These are phyloP conservation scores for Montipora capitata DNA, from an alignment of 92 coral and sea anemone species.

Conservation along the genomic window DNA sequence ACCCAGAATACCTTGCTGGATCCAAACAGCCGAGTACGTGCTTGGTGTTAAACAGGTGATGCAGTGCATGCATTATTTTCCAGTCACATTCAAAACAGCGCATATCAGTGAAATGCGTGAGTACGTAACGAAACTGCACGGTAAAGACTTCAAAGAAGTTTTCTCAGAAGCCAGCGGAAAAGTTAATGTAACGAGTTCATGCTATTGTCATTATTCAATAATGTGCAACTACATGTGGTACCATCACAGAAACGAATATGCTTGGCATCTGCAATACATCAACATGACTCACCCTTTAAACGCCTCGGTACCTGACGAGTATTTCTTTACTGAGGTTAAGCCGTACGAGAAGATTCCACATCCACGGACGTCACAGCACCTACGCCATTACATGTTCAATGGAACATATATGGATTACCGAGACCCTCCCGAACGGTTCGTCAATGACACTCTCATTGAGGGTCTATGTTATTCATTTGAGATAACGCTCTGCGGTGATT, in stretches of 20 bases:
- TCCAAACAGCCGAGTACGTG: not conserved
- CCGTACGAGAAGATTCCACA: not conserved
- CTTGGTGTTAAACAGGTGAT: not conserved
- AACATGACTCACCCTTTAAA: not conserved
- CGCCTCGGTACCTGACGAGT: not conserved
- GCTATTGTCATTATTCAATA: not conserved
- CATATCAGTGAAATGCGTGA: not conserved
- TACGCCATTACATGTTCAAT: not conserved
- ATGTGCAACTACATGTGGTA: not conserved
- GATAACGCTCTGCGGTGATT: not conserved
- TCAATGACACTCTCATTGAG: not conserved
- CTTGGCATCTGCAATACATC: constrained; percentile 6
- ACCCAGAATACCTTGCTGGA: not conserved
- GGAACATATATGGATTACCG: not conserved
- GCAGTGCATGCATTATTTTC: not conserved
- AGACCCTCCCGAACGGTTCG: not conserved
- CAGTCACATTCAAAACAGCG: not conserved
- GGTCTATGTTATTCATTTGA: constrained; percentile 3
- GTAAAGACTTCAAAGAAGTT: not conserved
- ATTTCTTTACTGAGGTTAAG: not conserved
- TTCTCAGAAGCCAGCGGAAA: not conserved
- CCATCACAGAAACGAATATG: not conserved
- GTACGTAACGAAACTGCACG: not conserved
- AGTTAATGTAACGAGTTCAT: not conserved
- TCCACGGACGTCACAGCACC: not conserved